phyloP scores from a whole-genome alignment of 2,888 invertebrate species.

The Synergus japonicus region DNA sequence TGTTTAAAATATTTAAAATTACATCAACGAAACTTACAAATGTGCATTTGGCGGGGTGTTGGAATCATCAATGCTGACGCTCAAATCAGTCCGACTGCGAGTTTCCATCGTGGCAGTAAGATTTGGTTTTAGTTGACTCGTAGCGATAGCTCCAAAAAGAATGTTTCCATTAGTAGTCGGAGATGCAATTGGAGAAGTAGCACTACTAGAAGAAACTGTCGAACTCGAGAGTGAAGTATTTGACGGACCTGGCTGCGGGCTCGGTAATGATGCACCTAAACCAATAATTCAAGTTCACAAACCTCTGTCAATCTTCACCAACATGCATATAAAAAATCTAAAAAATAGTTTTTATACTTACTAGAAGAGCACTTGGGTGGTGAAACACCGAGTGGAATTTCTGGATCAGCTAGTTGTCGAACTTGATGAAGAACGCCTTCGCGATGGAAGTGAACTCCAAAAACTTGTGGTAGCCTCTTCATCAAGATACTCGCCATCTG shows the following conservation, averaged over 20 bases:
- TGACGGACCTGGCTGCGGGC: slow-evolving; percentile 76
- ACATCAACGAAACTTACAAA: slow-evolving; percentile 64
- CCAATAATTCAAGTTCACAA: slow-evolving; percentile 12
- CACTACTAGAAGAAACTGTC: slow-evolving; percentile 74
- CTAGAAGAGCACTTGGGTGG: slow-evolving; percentile 77
- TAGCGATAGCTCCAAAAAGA: slow-evolving; percentile 73
- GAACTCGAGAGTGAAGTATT: slow-evolving; percentile 73
- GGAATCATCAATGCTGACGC: slow-evolving; percentile 68
- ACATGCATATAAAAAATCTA: background rate
- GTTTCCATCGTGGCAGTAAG: slow-evolving; percentile 74
- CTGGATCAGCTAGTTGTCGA: slow-evolving; percentile 85
- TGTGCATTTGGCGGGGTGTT: slow-evolving; percentile 73
- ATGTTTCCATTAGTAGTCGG: slow-evolving; percentile 76
- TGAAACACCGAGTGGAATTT: slow-evolving; percentile 79
- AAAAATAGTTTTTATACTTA: slow-evolving; percentile 52
- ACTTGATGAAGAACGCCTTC: slow-evolving; percentile 98
- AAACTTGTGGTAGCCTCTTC: slow-evolving; percentile 96
- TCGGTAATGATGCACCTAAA: slow-evolving; percentile 74
- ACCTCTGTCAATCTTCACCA: background rate
- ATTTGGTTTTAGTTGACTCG: slow-evolving; percentile 73
- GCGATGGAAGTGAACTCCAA: slow-evolving; percentile 95
- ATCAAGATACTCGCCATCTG: slow-evolving; percentile 98
- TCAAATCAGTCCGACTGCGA: slow-evolving; percentile 71
- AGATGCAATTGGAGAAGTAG: slow-evolving; percentile 74
- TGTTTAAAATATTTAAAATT: background rate